Evolutionary conservation across 2,113 vertebrate genomes (phyloP).

Genomic region (Sturnira hondurensis): DNA sequence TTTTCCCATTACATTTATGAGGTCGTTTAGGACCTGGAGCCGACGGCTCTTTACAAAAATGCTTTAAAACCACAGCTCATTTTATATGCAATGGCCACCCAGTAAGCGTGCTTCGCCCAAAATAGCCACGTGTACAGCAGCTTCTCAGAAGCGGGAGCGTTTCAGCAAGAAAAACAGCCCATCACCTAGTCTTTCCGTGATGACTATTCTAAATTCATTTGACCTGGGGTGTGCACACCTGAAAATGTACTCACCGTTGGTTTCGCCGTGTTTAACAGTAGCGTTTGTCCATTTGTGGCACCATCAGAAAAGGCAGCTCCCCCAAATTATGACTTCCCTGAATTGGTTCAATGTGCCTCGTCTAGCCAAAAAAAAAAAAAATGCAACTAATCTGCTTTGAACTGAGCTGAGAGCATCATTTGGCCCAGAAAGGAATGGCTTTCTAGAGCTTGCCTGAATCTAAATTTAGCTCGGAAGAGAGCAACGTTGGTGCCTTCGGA

Average conservation of each 20-base stretch:
- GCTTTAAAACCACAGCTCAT: neutral
- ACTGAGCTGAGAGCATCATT: no score
- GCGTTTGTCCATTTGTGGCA: neutral
- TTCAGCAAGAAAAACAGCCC: neutral
- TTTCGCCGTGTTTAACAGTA: neutral
- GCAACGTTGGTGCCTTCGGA: no score
- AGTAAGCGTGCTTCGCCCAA: neutral
- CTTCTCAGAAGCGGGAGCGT: neutral
- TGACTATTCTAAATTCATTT: neutral
- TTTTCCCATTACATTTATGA: neutral
- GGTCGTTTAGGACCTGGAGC: rapidly evolving
- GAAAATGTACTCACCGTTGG: neutral
- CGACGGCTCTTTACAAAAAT: neutral
- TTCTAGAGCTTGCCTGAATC: no score
- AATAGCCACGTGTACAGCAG: neutral
- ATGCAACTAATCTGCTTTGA: no score
- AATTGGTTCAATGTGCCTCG: neutral
- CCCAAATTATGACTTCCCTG: neutral
- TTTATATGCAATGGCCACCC: neutral
- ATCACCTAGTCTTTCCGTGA: neutral
- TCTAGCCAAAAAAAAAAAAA: neutral
- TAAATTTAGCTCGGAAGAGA: no score
- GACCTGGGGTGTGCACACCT: neutral
- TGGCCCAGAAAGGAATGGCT: no score
- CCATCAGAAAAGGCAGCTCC: neutral